Conservation (phyloP, 1,140 invertebrate genomes). For the Hylyphantes graminicola region DNA sequence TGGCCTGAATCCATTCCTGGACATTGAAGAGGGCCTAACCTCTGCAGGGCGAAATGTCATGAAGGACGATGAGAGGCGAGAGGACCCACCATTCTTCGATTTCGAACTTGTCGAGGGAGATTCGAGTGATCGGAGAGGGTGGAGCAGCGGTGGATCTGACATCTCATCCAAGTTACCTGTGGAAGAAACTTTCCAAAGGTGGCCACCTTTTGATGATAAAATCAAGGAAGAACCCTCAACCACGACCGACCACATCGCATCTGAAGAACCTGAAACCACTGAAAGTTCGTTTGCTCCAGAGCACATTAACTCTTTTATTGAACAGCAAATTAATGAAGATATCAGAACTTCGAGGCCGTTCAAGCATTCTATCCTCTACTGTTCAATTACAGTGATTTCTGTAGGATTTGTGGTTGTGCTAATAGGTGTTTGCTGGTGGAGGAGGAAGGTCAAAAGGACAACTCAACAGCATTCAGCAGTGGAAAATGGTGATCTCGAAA, state of each 20-base stretch:
- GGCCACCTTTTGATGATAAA: not conserved
- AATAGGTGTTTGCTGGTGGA: slow-evolving; percentile 32
- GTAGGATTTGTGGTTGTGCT: not conserved
- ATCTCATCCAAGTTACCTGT: not conserved
- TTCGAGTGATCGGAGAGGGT: not conserved
- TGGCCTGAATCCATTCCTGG: slow-evolving; percentile 39
- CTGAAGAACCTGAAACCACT: not conserved
- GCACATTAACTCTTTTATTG: not conserved
- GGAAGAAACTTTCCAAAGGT: not conserved
- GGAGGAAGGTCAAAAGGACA: slow-evolving; percentile 23
- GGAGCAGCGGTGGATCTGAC: not conserved
- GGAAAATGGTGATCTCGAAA: slow-evolving; percentile 31
- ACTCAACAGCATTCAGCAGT: not conserved
- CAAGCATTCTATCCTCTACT: slow-evolving; percentile 10
- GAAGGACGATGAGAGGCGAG: slow-evolving; percentile 19
- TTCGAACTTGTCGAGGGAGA: slow-evolving; percentile 43
- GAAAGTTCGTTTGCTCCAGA: not conserved
- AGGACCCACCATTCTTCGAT: slow-evolving; percentile 13
- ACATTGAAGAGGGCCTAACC: slow-evolving; percentile 25
- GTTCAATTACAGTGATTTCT: not conserved
- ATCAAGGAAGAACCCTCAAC: not conserved
- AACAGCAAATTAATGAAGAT: slow-evolving; percentile 9
- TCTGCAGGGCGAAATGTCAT: slow-evolving; percentile 24
- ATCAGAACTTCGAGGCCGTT: not conserved
- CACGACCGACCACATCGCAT: not conserved